Evolutionary conservation across 2,113 vertebrate species (phyloP), one percentile per base, ranked within the genome.

Genomic region (Chinchilla lanigera): DNA sequence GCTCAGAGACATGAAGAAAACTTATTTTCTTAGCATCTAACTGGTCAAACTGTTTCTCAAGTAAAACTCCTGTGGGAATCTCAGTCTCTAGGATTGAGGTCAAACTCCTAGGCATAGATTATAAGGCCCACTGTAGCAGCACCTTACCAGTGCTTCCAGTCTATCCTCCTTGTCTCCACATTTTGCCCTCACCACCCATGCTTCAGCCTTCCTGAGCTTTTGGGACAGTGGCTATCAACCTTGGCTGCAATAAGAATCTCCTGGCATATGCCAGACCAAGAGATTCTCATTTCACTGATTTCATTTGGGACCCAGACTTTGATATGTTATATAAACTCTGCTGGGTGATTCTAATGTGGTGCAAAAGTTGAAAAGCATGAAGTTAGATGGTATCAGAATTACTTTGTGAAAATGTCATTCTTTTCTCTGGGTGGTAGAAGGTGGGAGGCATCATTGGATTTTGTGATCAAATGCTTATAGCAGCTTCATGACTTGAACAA

Each of bases 21-120:
- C 50, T 82, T 50, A 85, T 94, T 91, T 86, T 60, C 24, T 80
- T 93, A 95, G 47, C 54, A 69, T 16, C 24, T 95, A 96, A 83
- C 7, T 73, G 26, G 69, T 56, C 12, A 75, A 61, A 24, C 38
- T 96, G 30, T 47, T 94, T 96, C 24, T 4, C n/a, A 63, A 52
- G 50, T 54, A 94, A 96, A 93, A 90, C 0, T 30, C 16, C 24
- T 75, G 88, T 87, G 56, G 58, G 47, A 71, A 22, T 95, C 8
- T 30, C 28, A 65, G 19, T 28, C 60, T 86, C 83, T 73, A 90
- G 24, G 20, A 95, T 56, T 90, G 4, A 89, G 35, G 14, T 33
- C 71, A 73, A 89, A 93, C 26, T 89, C 60, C 54, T 86, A 71
- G 52, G 28, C 20, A 89, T n/a, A 13, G 33, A 80, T 88, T 94